Conservation (phyloP, 64 coral and sea anemone species). For the Cladopsammia gracilis region DNA sequence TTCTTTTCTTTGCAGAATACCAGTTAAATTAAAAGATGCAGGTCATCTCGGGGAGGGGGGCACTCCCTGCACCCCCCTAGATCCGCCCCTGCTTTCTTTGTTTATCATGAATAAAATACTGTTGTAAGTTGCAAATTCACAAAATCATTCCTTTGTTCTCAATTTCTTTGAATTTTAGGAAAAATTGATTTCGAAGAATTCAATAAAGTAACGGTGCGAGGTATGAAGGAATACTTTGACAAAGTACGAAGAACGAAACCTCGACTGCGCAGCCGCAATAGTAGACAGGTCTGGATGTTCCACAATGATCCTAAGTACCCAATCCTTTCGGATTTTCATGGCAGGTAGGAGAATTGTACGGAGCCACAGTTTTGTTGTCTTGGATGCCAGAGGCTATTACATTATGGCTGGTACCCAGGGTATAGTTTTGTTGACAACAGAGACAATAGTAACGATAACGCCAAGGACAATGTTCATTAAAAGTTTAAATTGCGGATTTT, state of each 20-base stretch:
- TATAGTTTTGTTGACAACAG: no score
- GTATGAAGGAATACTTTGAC: constrained; percentile 77
- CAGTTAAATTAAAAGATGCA: no score
- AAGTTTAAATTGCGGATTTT: no score
- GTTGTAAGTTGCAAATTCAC: background rate
- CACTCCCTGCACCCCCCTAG: no score
- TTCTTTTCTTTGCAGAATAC: no score
- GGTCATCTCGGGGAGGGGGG: no score
- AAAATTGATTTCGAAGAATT: constrained; percentile 81
- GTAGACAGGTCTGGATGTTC: constrained; percentile 92
- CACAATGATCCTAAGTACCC: constrained; percentile 89
- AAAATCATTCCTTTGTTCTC: background rate
- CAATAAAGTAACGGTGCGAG: constrained; percentile 54
- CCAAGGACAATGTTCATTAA: no score
- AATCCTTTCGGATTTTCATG: constrained; percentile 88
- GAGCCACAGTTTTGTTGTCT: background rate
- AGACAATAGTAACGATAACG: no score
- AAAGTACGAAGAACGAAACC: constrained; percentile 65
- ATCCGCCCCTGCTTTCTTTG: no score
- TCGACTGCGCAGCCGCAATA: constrained; percentile 87
- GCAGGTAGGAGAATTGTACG: constrained; percentile 62
- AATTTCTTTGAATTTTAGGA: constrained; percentile 13
- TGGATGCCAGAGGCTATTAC: no score
- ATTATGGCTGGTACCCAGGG: no score
- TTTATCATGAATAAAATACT: no score